Evolutionary conservation across 2,888 invertebrate species (phyloP).

Genomic region (Cheilosia impressa): DNA sequence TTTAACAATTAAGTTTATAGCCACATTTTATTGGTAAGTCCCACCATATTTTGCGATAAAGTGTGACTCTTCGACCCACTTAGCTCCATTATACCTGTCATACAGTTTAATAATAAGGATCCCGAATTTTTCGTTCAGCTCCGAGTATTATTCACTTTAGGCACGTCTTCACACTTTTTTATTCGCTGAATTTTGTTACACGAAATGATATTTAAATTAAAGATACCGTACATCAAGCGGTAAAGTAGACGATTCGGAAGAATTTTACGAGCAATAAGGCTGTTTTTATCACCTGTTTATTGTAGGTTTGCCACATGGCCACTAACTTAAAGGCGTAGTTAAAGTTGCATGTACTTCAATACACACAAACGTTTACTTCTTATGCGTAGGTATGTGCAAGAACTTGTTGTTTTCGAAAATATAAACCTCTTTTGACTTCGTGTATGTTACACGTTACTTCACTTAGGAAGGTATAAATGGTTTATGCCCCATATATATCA

Average conservation of each 20-base stretch:
- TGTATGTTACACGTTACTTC: neutral
- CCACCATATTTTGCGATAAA: too few relatives aligned
- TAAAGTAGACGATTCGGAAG: constrained; percentile 5
- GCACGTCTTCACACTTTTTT: neutral
- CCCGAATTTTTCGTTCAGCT: neutral
- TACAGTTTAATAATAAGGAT: neutral
- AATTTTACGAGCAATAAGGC: constrained; percentile 19
- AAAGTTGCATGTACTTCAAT: neutral
- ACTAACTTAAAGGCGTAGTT: neutral
- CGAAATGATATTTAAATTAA: constrained; percentile 22
- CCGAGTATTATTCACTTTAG: neutral
- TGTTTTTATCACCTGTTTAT: constrained; percentile 16
- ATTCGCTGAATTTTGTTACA: constrained; percentile 2
- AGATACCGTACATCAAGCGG: constrained; percentile 14
- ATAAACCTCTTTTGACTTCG: neutral
- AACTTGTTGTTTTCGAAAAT: neutral
- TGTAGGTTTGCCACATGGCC: constrained; percentile 2
- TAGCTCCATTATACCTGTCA: too few relatives aligned
- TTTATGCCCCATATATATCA: neutral
- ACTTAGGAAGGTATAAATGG: neutral
- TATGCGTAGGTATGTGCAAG: neutral
- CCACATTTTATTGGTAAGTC: too few relatives aligned
- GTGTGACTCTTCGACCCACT: too few relatives aligned
- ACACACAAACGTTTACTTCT: neutral
- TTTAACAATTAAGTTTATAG: too few relatives aligned